phyloP scores from a whole-genome alignment of 2,113 vertebrate species.

The Crotophaga sulcirostris region DNA sequence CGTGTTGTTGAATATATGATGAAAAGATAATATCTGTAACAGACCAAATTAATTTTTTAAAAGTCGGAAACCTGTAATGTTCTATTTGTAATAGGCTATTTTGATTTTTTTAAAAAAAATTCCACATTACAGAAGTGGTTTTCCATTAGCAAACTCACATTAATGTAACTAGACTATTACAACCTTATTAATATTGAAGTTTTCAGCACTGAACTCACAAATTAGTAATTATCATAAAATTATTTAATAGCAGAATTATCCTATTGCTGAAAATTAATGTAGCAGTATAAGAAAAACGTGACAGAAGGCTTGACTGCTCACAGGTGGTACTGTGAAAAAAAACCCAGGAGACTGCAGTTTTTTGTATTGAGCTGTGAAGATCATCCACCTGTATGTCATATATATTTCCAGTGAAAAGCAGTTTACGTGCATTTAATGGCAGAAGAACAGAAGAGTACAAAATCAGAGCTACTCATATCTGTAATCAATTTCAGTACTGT shows the following conservation, averaged over 20 bases:
- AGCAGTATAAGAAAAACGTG: not conserved
- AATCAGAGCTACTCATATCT: not conserved
- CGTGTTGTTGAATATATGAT: not conserved
- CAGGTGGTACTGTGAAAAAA: not conserved
- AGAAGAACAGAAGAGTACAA: not conserved
- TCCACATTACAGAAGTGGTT: not conserved
- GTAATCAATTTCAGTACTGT: not conserved
- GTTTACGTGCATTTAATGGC: not conserved
- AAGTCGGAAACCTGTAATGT: not conserved
- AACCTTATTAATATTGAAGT: conserved; percentile 4
- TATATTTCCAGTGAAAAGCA: not conserved
- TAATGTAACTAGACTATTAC: not conserved
- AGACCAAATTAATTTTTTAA: not conserved
- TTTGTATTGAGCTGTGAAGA: not conserved
- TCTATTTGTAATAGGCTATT: not conserved
- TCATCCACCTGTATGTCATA: not conserved
- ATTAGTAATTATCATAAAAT: not conserved
- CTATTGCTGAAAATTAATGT: not conserved
- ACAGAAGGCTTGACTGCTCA: not conserved
- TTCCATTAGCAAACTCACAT: not conserved
- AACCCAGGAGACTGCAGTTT: not conserved
- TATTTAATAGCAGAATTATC: conserved; percentile 7
- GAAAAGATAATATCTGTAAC: not conserved
- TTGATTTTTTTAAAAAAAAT: not conserved
- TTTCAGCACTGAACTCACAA: not conserved